These are phyloP conservation scores for Halichondria panicea DNA, from an alignment of 37 sponge, comb jelly and placozoan species.

Conservation along the genomic window DNA sequence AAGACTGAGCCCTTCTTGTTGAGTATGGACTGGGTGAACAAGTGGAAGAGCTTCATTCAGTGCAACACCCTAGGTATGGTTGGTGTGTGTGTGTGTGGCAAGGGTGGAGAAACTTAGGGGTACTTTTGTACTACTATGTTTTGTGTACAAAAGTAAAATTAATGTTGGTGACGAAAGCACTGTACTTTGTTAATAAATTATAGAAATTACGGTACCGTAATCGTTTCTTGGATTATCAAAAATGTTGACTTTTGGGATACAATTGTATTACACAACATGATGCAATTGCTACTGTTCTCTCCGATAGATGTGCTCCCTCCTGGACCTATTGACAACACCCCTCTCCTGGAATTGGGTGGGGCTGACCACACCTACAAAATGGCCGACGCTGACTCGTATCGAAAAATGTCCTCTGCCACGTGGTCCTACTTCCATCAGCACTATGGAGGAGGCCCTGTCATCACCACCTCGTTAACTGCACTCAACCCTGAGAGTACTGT, in stretches of 20 bases:
- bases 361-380: background rate
- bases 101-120: background rate
- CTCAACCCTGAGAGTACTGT: too few species aligned
- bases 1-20: conserved; percentile 39
- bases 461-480: conserved; percentile 39
- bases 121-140: background rate
- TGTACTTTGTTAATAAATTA: background rate
- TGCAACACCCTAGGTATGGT: conserved; percentile 54
- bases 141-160: background rate
- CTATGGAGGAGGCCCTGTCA: conserved; percentile 74
- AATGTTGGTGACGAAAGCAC: background rate
- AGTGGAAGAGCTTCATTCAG: conserved; percentile 77
- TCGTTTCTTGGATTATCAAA: background rate
- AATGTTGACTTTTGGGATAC: background rate
- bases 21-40: conserved; percentile 52
- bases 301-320: conserved; percentile 51
- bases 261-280: background rate
- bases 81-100: background rate
- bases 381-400: conserved; percentile 20
- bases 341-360: conserved; percentile 15
- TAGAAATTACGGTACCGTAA: background rate
- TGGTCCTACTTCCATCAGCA: conserved; percentile 60
- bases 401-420: conserved; percentile 14
- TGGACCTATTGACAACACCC: conserved; percentile 58
- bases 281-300: background rate